A percentile compares a stretch with the other conserved stretches of the same genome.
Conservation (phyloP, 2,113 vertebrate species). For the Arizona elegans region DNA sequence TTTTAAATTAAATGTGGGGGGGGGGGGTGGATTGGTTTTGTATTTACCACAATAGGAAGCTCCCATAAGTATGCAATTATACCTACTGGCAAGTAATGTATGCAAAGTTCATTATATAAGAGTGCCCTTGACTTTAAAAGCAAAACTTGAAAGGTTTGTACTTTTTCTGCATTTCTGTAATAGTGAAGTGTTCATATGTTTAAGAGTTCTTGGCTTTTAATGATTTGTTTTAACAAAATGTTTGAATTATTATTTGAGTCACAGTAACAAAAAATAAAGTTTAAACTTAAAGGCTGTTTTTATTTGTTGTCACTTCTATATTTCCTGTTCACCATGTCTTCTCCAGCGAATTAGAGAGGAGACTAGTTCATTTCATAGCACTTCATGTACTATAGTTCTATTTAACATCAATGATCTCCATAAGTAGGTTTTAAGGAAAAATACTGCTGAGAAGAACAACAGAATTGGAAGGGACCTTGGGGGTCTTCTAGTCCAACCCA, state of each 20-base stretch:
- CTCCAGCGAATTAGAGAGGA: not conserved
- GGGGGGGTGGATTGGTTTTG: not conserved
- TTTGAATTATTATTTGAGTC: conserved; percentile 53
- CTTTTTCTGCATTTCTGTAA: conserved; percentile 55
- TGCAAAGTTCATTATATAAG: conserved; percentile 32
- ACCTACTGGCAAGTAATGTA: conserved; percentile 6
- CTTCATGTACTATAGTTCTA: too few species aligned
- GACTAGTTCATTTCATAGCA: not conserved
- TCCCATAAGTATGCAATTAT: not conserved
- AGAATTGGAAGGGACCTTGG: too few species aligned
- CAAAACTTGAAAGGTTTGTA: conserved; percentile 22
- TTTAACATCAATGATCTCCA: too few species aligned
- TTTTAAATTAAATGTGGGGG: not conserved
- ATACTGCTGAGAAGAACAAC: too few species aligned
- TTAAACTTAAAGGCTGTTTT: conserved; percentile 23
- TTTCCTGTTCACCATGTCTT: not conserved
- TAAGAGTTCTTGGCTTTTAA: conserved; percentile 35
- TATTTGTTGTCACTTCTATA: not conserved
- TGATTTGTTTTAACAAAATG: conserved; percentile 11
- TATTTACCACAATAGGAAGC: conserved; percentile 1
- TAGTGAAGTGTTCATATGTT: conserved; percentile 40
- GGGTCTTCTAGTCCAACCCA: too few species aligned
- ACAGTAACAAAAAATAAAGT: conserved; percentile 53
- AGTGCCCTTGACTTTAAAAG: conserved; percentile 25
- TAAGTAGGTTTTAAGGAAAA: not conserved